Base-by-base conservation (phyloP, 1,140 invertebrate species). In the Pogonus chalceus region DNA sequence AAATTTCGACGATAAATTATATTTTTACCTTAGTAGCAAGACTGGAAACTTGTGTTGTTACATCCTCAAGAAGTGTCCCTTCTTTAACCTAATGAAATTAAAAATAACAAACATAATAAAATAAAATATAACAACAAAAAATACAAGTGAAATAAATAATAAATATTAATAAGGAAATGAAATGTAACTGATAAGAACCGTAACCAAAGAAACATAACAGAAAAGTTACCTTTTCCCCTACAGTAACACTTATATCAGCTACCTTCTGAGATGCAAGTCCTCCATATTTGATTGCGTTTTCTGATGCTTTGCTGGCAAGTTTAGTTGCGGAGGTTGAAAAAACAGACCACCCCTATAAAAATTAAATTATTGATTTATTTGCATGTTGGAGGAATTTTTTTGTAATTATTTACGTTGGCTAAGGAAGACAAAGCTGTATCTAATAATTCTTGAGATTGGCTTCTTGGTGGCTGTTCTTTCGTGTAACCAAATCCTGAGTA, bases 401-500 rank as follows among this genome's bases (percentile, higher is more conserved):
- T n/a, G n/a, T n/a, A n/a, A n/a, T n/a, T n/a, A 62, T 72, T 76
- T 79, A 88, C 85, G 65, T 77, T 81, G 1, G 85, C 82, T 61
- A 92, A 71, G 22, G 87, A 87, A 14, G 84, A 84, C 49, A 90
- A 72, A 23, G 86, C 84, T 49, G 73, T 79, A 65, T 88, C 87
- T 52, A 88, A 76, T 55, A 88, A 74, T 73, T 90, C 87, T 67
- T 87, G 84, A 23, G 86, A 87, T 62, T 83, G 76, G 63, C 85
- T 88, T 66, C 81, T 81, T 21, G 84, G 81, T 35, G 82, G 82
- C 47, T 81, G 73, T 55, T 86, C 79, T 24, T 68, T 68, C 18
- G 80, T 81, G 64, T 88, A 90, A 7, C 90, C 91, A 76, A 94
- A 94, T 23, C 91, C 91, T 49, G 84, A 78, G 69, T 94, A 95